Evolutionary conservation across 2,888 invertebrate species (phyloP), one percentile per base, ranked within the genome.

Genomic region (Nymphalis c-album): DNA sequence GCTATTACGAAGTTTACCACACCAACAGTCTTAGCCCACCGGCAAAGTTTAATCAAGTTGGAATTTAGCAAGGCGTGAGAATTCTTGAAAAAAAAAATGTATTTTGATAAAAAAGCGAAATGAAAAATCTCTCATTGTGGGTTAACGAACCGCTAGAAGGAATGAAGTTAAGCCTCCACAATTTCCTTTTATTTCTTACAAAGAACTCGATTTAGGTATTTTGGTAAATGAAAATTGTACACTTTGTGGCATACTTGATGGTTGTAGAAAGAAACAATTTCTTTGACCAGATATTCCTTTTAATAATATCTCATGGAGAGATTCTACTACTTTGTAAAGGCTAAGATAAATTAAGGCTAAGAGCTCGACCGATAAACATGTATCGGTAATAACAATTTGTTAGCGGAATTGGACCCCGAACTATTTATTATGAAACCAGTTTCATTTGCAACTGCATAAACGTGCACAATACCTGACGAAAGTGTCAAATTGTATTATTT

Each of bases 21-120:
- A 31, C 22, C 40, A 61, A 31, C 16, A 61, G 18, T 16, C 57
- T 51, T 35, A 60, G 57, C 26, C 60, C 47, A 60, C 35, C 18
- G 68, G 50, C 45, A 35, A 20, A 50, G 51, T 20, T 68, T 64
- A 68, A 64, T 57, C 31, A 64, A 68, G 57, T 68, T 61, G 20
- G 58, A 68, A 64, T 31, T 48, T 31, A 62, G 50, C 31, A 55
- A 17, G 40, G 60, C 60, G 60, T 47, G 63, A 18, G 51, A 58
- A 22, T n/a, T 64, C 26, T 35, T 18, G 31, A 64, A 58, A 64
- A 26, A 59, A 40, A 40, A 13, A 7, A 40, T 40, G 10, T 51
- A 40, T 40, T 59, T 64, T 64, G 48, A 47, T 59, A 26, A 64
- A 59, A 62, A 40, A 7, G 48, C 50, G 59, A 59, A 64, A 57